Conservation (phyloP, 1,140 invertebrate genomes). For the Ditylenchus dipsaci region DNA sequence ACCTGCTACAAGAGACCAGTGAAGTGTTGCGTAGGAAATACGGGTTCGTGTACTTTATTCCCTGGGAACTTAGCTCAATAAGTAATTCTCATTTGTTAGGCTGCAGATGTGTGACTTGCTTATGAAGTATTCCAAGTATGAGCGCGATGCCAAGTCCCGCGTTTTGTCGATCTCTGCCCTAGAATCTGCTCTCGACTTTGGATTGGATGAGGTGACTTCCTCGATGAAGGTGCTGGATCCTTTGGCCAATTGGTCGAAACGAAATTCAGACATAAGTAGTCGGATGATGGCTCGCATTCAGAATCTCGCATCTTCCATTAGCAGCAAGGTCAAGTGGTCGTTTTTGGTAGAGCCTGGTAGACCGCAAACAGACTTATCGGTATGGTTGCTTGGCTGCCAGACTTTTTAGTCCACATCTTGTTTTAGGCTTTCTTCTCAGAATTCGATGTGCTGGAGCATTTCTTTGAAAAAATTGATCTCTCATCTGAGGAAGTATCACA, state of each 20-base stretch:
- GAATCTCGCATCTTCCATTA: constrained; percentile 21
- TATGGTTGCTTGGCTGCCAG: not conserved
- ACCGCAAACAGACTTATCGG: constrained; percentile 44
- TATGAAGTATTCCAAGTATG: not conserved
- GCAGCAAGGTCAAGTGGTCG: constrained; percentile 33
- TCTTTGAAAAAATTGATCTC: constrained; percentile 46
- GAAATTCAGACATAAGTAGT: constrained; percentile 13
- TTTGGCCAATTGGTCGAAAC: constrained; percentile 17
- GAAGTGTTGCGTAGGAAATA: constrained; percentile 9
- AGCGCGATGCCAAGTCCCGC: not conserved
- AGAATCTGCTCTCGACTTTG: not conserved
- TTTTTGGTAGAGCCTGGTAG: constrained; percentile 51
- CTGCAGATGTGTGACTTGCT: constrained; percentile 10
- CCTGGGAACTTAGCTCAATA: not conserved
- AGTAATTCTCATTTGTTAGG: not conserved
- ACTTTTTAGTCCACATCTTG: not conserved
- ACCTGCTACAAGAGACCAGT: not conserved
- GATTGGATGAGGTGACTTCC: not conserved
- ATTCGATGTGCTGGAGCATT: constrained; percentile 45
- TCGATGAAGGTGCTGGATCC: constrained; percentile 6
- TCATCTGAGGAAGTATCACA: constrained; percentile 36
- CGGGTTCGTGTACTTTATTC: not conserved
- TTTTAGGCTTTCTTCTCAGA: constrained; percentile 45
- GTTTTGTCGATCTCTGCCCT: not conserved
- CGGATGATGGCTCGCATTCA: constrained; percentile 35